Base-by-base conservation (phyloP, 1,140 invertebrate species). In the Papilio polytes region DNA sequence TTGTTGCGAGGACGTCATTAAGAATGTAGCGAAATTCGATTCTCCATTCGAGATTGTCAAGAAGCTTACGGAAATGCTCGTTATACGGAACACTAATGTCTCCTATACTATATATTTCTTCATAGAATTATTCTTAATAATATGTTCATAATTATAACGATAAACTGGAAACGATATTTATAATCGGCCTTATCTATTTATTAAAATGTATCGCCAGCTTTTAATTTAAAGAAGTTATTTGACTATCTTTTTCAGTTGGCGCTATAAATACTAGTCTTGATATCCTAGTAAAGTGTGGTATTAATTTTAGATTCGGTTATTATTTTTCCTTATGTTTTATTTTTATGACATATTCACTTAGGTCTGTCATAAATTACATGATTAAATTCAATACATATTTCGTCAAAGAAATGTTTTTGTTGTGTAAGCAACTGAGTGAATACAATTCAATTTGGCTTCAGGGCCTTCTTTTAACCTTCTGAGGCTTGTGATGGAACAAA, bases 1-100 rank as follows among this genome's bases (percentile, higher is more conserved):
- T 76, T 76, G 74, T 76, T 76, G 74, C 46, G 74, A 51, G 74
- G 22, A 76, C 74, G 74, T 76, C 74, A 76, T 76, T 76, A 76
- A 51, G 74, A 53, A 48, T 74, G 44, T 74, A 31, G 44, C 41
- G 74, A 76, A 76, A 76, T 76, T 74, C 48, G 72, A 74, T 74
- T 74, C 36, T 9, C n/a, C 41, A n/a, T 74, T 74, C 41, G 36
- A 51, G 20, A 74, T 74, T 74, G 73, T 74, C 73, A 48, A 74
- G 73, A 44, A 74, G 73, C 73, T 74, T 74, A 74, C 10, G 41
- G 36, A 41, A 44, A 46, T 20, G 73, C 73, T 74, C 41, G 73
- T 74, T 72, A 72, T 72, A 41, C 3, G 13, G 15, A n/a, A 41
- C 70, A 9, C 8, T 72, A 26, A 20, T 72, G 70, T 72, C 15